Conservation (phyloP, 2,113 vertebrate species). For the Caloenas nicobarica region DNA sequence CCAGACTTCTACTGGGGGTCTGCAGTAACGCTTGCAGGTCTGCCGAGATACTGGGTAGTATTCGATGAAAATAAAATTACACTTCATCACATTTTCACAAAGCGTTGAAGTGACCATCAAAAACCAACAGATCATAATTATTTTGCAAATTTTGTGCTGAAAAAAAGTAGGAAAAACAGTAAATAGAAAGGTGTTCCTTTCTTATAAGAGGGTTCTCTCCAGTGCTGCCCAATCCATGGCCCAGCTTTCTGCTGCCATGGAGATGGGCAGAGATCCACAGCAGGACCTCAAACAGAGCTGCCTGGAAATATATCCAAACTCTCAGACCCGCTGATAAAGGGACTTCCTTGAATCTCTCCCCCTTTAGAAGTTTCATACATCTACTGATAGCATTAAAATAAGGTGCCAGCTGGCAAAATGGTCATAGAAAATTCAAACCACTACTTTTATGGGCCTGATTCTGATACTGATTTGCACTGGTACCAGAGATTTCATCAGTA, state of each 20-base stretch:
- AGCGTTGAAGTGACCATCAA: neutral
- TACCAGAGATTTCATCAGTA: neutral
- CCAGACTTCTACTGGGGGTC: neutral
- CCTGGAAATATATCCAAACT: neutral
- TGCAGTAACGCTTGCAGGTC: neutral
- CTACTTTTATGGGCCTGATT: neutral
- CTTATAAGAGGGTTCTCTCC: rapidly evolving
- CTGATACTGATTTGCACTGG: neutral
- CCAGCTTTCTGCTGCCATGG: neutral
- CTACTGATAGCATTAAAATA: neutral
- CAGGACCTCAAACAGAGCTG: neutral
- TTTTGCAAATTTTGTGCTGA: neutral
- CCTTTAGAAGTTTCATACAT: neutral
- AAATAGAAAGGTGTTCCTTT: neutral
- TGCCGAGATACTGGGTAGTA: neutral
- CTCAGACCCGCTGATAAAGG: neutral
- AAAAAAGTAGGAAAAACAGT: neutral
- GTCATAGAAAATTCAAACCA: neutral
- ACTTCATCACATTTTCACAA: neutral
- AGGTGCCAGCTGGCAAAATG: neutral
- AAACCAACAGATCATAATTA: rapidly evolving
- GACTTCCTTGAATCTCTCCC: neutral
- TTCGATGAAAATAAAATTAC: neutral
- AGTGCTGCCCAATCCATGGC: rapidly evolving
- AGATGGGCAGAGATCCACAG: neutral